Evolutionary conservation across 92 coral and sea anemone genomes (phyloP), one percentile per base, ranked within the genome.

Genomic region (Epizoanthus illoricatus): DNA sequence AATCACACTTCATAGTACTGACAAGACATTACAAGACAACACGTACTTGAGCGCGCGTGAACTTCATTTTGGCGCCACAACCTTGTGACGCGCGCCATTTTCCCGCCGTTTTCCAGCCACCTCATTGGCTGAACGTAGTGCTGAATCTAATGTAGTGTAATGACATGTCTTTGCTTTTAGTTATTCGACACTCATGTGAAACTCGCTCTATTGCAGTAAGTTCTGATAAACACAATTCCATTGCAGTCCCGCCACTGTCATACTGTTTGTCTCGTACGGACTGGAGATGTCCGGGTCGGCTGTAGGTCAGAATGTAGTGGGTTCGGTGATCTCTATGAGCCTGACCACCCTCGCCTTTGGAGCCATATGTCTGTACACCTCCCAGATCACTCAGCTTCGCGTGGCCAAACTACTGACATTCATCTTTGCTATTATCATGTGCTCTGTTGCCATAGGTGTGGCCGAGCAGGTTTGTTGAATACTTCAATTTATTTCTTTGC

Each of bases 351-450:
- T 72, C 19, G 88, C 47, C 45, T 89, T 69, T 54, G 24, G 76
- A 4, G 23, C 85, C 20, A 69, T 89, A n/a, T 89, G 90, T 75
- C 85, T 89, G 41, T 76, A 62, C 65, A 64, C 85, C 12, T 66
- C 81, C 4, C 89, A 72, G 63, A 41, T 64, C 15, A 84, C 83
- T 13, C 91, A 88, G 88, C 86, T 88, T 41, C 86, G 67, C 43
- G 80, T 89, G 42, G 89, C 92, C 59, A 89, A 89, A 47, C 75
- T 89, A 17, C 66, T 89, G 62, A 89, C 92, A 11, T 89, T 89
- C 47, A 54, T 76, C 19, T 89, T 89, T 39, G 87, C 92, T 16
- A 83, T 89, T 4, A 86, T 89, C 61, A 89, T 89, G 92, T 81
- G 87, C 71, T 82, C 84, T 52, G 92, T 89, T 63, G 62, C 83